These are phyloP conservation scores for Coelopa pilipes DNA, from an alignment of 2,888 invertebrate genomes.

Conservation along the genomic window DNA sequence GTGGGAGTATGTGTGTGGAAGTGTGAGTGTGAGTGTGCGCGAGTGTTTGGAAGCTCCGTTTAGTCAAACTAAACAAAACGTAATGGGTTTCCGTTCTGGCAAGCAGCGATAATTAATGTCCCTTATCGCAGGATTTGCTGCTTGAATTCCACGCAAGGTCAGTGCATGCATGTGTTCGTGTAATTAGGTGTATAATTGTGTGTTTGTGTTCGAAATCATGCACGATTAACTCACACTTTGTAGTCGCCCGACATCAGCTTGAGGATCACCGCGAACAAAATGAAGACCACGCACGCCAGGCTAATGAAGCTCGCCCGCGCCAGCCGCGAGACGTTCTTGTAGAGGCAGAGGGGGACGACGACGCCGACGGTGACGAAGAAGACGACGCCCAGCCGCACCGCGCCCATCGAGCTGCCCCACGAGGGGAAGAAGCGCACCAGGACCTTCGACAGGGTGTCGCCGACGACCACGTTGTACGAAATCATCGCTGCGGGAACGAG, in stretches of 20 bases:
- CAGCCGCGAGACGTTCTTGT: constrained; percentile 74
- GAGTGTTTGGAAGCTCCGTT: too few relatives aligned
- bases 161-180: too few relatives aligned
- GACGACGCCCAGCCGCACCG: constrained; percentile 70
- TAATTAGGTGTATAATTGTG: too few relatives aligned
- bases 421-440: constrained; percentile 75
- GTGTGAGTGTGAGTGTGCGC: too few relatives aligned
- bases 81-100: not conserved
- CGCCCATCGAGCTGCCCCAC: constrained; percentile 66
- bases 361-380: constrained; percentile 78
- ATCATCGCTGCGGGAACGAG: constrained; percentile 76
- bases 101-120: constrained; percentile 14
- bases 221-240: constrained; percentile 72
- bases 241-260: constrained; percentile 68
- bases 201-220: not conserved
- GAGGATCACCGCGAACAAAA: constrained; percentile 74
- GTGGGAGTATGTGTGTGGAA: too few relatives aligned
- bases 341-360: constrained; percentile 82
- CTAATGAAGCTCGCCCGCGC: constrained; percentile 66
- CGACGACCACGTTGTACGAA: constrained; percentile 87
- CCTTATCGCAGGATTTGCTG: constrained; percentile 18
- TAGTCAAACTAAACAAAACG: too few relatives aligned
- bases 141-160: too few relatives aligned
- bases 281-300: constrained; percentile 78
- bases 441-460: constrained; percentile 86